Percentiles rank a stretch among this genome's conserved stretches.
phyloP scores from a whole-genome alignment of 1,140 invertebrate genomes.

The Stegodyphus dumicola region DNA sequence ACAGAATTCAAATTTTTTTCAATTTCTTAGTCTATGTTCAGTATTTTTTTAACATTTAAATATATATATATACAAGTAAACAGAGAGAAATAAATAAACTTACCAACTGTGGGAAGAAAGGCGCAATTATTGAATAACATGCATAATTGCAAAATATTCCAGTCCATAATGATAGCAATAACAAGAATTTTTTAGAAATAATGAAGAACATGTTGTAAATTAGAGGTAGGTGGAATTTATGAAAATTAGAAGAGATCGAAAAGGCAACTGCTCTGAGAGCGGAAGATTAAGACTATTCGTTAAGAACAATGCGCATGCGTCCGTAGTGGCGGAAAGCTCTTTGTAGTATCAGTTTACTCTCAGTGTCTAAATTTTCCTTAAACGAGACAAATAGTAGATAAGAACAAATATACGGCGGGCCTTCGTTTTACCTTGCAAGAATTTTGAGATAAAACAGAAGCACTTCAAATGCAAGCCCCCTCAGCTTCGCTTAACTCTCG shows the following conservation, averaged over 20 bases:
- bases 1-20: neutral
- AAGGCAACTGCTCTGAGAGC: neutral
- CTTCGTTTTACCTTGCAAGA: constrained; percentile 5
- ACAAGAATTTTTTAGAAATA: constrained; percentile 37
- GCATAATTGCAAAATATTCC: constrained; percentile 61
- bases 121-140: constrained; percentile 60
- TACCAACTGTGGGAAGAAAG: constrained; percentile 58
- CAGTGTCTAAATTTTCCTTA: constrained; percentile 20
- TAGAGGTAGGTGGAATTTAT: no score
- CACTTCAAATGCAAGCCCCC: constrained; percentile 27
- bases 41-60: neutral
- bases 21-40: no score
- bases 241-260: neutral
- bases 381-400: constrained; percentile 36
- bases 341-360: constrained; percentile 48
- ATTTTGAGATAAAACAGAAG: constrained; percentile 41
- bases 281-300: neutral
- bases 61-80: neutral
- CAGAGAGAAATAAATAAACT: constrained; percentile 7
- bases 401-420: constrained; percentile 46
- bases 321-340: constrained; percentile 17
- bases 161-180: constrained; percentile 44
- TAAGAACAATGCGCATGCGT: constrained; percentile 30
- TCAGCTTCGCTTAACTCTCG: neutral
- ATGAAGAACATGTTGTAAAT: constrained; percentile 5